A percentile compares a stretch with the other conserved stretches of the same genome.
Evolutionary conservation across 2,888 invertebrate species (phyloP).

Genomic region (Tipula unca): DNA sequence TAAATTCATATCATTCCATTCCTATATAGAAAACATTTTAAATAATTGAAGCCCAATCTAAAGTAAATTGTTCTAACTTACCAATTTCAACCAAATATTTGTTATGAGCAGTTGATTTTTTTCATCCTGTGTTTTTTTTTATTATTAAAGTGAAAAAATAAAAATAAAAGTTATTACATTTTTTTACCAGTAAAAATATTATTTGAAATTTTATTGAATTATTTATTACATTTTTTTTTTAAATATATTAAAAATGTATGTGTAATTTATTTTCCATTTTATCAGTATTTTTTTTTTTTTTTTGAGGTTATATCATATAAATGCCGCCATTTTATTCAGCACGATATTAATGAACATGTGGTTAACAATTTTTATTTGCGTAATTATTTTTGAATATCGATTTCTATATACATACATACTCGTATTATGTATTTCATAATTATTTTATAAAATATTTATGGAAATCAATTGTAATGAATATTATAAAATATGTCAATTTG

Average conservation of each 20-base stretch:
- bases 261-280: background rate
- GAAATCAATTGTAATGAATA: background rate
- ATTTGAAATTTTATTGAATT: background rate
- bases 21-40: constrained; percentile 41
- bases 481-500: too few relatives aligned
- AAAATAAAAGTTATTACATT: background rate
- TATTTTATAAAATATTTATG: background rate
- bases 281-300: background rate
- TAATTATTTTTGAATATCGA: background rate
- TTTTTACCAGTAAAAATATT: background rate
- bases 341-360: background rate
- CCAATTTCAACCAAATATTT: constrained; percentile 81
- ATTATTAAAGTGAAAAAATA: constrained; percentile 19
- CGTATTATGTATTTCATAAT: too few relatives aligned
- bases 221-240: background rate
- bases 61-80: constrained; percentile 28
- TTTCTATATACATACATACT: too few relatives aligned
- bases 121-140: constrained; percentile 59
- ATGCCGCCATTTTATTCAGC: background rate
- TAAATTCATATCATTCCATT: constrained; percentile 98
- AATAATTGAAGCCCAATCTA: background rate
- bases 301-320: background rate
- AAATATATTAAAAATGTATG: background rate
- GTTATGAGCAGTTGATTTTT: constrained; percentile 92
- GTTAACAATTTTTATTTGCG: background rate